A percentile compares a stretch with the other conserved stretches of the same genome.
These are phyloP conservation scores for Poecilia latipinna DNA, from an alignment of 2,113 vertebrate species.

Conservation along the genomic window DNA sequence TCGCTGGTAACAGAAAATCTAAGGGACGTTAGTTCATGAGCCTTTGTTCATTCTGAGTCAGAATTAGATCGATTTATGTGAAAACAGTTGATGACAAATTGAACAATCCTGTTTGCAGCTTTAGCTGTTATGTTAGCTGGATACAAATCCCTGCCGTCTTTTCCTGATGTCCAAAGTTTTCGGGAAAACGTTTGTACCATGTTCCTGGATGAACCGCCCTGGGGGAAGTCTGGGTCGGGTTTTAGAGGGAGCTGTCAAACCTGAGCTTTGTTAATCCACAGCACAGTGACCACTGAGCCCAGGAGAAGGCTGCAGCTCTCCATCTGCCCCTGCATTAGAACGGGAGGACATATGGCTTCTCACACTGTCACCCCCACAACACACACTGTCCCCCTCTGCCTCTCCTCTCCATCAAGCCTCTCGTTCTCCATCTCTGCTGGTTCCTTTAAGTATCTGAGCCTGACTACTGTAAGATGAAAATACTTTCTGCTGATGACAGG, in stretches of 20 bases:
- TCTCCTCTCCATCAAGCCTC: conserved; percentile 8
- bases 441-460: conserved; percentile 12
- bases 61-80: too few relatives aligned
- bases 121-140: too few relatives aligned
- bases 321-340: conserved; percentile 59
- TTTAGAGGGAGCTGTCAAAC: conserved; percentile 48
- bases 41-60: too few relatives aligned
- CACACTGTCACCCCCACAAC: conserved; percentile 3
- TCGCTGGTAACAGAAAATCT: too few relatives aligned
- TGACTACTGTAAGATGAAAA: neutral
- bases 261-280: conserved; percentile 50
- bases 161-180: conserved; percentile 14
- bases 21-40: too few relatives aligned
- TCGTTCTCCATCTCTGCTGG: conserved; percentile 9
- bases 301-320: conserved; percentile 29
- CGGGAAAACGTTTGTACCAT: conserved; percentile 26
- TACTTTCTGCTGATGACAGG: too few relatives aligned
- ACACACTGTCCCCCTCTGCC: conserved; percentile 8
- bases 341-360: conserved; percentile 59
- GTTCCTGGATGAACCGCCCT: conserved; percentile 20
- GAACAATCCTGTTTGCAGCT: too few relatives aligned
- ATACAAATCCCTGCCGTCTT: conserved; percentile 14
- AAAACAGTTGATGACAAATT: too few relatives aligned
- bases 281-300: conserved; percentile 31
- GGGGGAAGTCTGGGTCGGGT: conserved; percentile 20